Evolutionary conservation across 2,797 vertebrate genomes (phyloP).

Genomic region (Paguma larvata): DNA sequence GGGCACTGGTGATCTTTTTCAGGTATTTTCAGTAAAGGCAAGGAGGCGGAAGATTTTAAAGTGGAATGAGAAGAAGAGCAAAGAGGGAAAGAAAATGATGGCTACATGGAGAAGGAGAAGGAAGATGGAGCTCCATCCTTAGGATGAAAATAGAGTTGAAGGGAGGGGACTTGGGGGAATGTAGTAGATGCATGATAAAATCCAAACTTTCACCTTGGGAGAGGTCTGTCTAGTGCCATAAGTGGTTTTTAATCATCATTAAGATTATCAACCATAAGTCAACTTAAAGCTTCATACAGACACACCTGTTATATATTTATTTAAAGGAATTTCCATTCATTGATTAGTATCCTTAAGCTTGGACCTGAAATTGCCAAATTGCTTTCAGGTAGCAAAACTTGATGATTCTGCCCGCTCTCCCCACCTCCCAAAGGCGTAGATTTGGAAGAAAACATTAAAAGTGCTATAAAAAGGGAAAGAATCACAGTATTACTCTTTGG

Average conservation of each 20-base stretch:
- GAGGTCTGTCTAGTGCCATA: neutral
- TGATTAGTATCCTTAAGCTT: neutral
- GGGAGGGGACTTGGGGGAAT: neutral
- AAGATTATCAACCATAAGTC: neutral
- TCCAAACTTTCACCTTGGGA: neutral
- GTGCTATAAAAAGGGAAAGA: neutral
- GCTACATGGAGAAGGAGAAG: neutral
- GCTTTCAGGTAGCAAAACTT: neutral
- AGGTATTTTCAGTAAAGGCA: neutral
- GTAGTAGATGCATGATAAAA: neutral
- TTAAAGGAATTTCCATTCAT: neutral
- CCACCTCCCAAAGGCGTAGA: neutral
- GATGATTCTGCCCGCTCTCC: accelerated
- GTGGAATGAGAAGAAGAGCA: neutral
- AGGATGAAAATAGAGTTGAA: neutral
- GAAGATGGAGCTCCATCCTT: neutral
- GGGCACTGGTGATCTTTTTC: neutral
- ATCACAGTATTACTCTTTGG: neutral
- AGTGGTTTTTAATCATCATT: neutral
- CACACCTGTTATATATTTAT: neutral
- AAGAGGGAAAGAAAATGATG: neutral
- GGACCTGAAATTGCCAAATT: neutral
- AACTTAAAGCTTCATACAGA: neutral
- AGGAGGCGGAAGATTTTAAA: neutral
- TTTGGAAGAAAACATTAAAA: neutral